phyloP scores from a whole-genome alignment of 2,888 invertebrate genomes.

The Agriopis marginaria region DNA sequence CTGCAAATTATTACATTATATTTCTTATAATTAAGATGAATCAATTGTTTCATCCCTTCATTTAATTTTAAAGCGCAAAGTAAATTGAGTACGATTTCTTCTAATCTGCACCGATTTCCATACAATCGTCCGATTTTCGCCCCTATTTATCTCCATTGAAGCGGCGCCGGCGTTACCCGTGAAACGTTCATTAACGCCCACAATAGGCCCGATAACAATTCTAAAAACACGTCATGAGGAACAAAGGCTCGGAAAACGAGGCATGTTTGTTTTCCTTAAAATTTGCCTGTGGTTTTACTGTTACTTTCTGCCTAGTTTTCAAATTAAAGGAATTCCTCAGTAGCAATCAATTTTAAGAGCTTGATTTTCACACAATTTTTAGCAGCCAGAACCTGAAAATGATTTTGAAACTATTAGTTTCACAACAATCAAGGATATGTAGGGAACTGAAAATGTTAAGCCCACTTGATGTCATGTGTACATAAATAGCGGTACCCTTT shows the following conservation, averaged over 20 bases:
- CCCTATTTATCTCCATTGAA: conserved; percentile 62
- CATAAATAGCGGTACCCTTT: too few relatives aligned
- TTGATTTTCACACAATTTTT: too few relatives aligned
- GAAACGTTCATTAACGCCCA: conserved; percentile 71
- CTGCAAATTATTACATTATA: not conserved
- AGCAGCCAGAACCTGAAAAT: too few relatives aligned
- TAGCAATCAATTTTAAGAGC: too few relatives aligned
- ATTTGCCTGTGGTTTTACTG: not conserved
- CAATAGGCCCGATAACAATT: conserved; percentile 75
- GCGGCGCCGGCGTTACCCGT: conserved; percentile 55
- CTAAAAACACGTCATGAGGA: conserved; percentile 69
- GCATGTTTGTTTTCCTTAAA: conserved; percentile 11
- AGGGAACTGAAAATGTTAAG: too few relatives aligned
- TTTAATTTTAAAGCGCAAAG: conserved; percentile 32
- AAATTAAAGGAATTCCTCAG: too few relatives aligned
- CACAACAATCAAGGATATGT: too few relatives aligned
- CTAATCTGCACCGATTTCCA: conserved; percentile 49
- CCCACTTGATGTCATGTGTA: too few relatives aligned
- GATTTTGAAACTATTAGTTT: too few relatives aligned
- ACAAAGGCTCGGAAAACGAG: conserved; percentile 52
- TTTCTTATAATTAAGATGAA: not conserved
- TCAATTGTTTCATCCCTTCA: conserved; percentile 7
- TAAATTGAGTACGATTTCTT: conserved; percentile 31
- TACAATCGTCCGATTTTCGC: conserved; percentile 44
- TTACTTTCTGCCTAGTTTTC: not conserved